phyloP scores from a whole-genome alignment of 1,140 invertebrate species.

The Calliphora vicina region DNA sequence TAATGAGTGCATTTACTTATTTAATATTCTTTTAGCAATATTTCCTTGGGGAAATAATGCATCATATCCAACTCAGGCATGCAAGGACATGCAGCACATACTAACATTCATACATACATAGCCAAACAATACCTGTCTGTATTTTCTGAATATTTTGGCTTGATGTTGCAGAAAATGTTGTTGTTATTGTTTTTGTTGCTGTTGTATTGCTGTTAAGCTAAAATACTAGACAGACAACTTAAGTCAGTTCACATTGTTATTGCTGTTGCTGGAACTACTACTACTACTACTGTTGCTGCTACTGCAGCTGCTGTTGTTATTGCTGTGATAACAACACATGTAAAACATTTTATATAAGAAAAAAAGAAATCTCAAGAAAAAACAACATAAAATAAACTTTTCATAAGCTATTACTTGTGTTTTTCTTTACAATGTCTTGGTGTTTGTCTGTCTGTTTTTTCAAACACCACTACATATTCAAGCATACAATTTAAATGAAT shows the following conservation, averaged over 20 bases:
- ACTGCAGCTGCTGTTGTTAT: neutral
- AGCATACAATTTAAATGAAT: no score
- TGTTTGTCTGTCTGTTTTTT: no score
- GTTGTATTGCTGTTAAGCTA: neutral
- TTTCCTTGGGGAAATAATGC: neutral
- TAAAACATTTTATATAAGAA: neutral
- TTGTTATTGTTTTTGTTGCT: neutral
- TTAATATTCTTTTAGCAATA: neutral
- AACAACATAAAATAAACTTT: neutral
- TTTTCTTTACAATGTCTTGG: neutral
- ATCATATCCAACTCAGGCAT: neutral
- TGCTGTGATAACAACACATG: conserved; percentile 4
- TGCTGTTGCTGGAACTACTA: neutral
- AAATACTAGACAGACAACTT: conserved; percentile 16
- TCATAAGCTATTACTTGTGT: neutral
- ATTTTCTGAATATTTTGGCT: conserved; percentile 3
- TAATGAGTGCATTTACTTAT: neutral
- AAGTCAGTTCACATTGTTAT: neutral
- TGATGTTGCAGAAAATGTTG: neutral
- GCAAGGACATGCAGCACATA: neutral
- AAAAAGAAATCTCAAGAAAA: neutral
- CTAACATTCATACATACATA: neutral
- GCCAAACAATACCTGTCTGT: neutral
- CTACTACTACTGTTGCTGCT: neutral
- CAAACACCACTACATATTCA: no score